Evolutionary conservation across 2,113 vertebrate genomes (phyloP), one percentile per base, ranked within the genome.

Genomic region (Corythornis vintsioides): DNA sequence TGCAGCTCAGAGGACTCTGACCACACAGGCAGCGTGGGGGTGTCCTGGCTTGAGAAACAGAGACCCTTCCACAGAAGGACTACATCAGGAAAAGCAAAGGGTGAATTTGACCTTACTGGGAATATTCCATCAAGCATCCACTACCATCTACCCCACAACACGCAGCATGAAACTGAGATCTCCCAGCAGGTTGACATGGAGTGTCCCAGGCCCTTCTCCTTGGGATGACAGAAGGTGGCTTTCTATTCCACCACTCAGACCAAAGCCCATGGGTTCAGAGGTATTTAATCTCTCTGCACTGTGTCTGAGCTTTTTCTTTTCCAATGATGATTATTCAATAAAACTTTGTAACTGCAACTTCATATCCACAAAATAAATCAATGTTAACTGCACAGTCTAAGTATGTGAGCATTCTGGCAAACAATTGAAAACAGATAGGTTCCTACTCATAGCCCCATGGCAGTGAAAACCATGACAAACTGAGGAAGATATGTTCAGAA

Each of bases 311-410:
- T 77, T 90, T 92, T 89, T 77, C 83, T 87, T 87, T 83, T 89
- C 83, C 74, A 55, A 5, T 48, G 77, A 78, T 18, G 71, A 93
- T 38, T 90, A 59, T 71, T 52, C 91, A 94, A 89, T 88, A 87
- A 81, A 94, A 81, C 57, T 74, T 57, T 63, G 59, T 86, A 96
- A 83, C 89, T 77, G 55, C 79, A 91, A 26, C 76, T 89, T 80
- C 75, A 45, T 81, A 83, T 86, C 91, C 93, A 94, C 80, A 35
- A 93, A 86, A 94, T 92, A 96, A 96, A 96, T 94, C 90, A 92
- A 72, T 66, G 65, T 63, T 47, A 87, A 91, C 75, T 50, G 79
- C 55, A 28, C 29, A 57, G 33, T 8, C 53, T 76, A 56, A 87
- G 67, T 64, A 81, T 61, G 83, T 90, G 89, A 95, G 40, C 72